These are phyloP conservation scores for Chymomyza procnemis DNA, from an alignment of 2,888 invertebrate genomes.

Conservation along the genomic window DNA sequence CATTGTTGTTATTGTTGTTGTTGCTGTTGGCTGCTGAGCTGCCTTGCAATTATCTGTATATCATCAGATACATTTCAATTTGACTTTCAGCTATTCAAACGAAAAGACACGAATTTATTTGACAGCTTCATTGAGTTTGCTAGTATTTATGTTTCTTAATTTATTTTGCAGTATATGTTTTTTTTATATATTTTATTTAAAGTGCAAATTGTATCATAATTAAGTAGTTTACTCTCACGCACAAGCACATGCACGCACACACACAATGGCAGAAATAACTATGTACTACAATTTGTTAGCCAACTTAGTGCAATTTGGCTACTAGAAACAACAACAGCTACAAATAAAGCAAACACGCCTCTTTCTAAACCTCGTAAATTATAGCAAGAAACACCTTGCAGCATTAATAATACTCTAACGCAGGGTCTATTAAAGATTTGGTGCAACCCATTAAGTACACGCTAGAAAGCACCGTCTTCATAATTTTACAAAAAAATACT, in stretches of 20 bases:
- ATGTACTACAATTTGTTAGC: slow-evolving; percentile 15
- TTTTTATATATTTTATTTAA: slow-evolving; percentile 52
- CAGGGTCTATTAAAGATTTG: not conserved
- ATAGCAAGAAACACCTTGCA: slow-evolving; percentile 39
- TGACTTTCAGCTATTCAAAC: slow-evolving; percentile 31
- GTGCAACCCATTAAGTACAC: not conserved
- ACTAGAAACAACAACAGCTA: slow-evolving; percentile 12
- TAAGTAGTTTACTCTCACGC: slow-evolving; percentile 48
- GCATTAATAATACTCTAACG: not conserved
- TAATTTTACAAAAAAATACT: too few relatives aligned
- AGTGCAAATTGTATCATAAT: slow-evolving; percentile 58
- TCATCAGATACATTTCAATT: not conserved
- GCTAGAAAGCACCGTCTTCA: too few relatives aligned
- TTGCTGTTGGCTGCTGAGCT: slow-evolving; percentile 19
- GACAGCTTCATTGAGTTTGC: slow-evolving; percentile 61
- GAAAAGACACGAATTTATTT: slow-evolving; percentile 28
- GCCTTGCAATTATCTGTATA: not conserved
- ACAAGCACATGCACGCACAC: slow-evolving; percentile 26
- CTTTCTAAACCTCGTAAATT: slow-evolving; percentile 57
- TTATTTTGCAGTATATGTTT: not conserved
- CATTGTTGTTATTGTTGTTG: slow-evolving; percentile 8
- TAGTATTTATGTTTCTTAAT: too few relatives aligned
- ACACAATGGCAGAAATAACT: not conserved
- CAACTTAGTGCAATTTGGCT: not conserved
- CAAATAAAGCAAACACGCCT: slow-evolving; percentile 40